Base-by-base conservation (phyloP, 2,113 vertebrate genomes). In the Brevimyrus niger region DNA sequence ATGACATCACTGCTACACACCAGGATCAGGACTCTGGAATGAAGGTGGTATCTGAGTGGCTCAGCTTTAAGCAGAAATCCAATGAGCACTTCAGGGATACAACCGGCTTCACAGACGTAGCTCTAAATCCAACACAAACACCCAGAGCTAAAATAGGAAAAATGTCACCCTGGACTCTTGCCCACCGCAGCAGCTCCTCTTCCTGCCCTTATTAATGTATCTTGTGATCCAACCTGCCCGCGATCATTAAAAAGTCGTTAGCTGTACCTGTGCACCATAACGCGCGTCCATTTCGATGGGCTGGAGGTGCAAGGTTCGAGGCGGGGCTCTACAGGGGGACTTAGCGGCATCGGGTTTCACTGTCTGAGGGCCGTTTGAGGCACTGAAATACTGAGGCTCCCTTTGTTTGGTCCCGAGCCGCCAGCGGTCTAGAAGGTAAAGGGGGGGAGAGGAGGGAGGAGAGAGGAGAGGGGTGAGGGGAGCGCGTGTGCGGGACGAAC, bases 341-440 rank as follows among this genome's bases (percentile, higher is more conserved):
- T 91, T 88, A 88, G 38, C 44, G 69, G 91, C 89, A 88, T 92
- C 92, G 50, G 55, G 88, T 92, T 92, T 92, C 92, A 91, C 86
- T 80, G 90, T 87, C 83, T 27, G 47, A 48, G 88, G 87, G 88
- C 88, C 90, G 87, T 90, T 88, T 50, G 85, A 90, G 85, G 89
- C 87, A 86, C 82, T 88, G 82, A 89, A 89, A 84, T 31, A 92
- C 91, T 92, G 83, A 92, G 89, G 89, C 86, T 76, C 89, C 91
- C 91, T 92, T 92, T 92, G 92, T 92, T 92, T 84, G 15, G 84
- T 87, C 27, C 58, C 51, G 86, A 80, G 69, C 86, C 69, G 65
- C 50, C 86, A 38, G 89, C 58, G 42, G 38, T 46, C 15, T 42
- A 73, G 61, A 90, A 80, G 53, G 87, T 89, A 91, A 90, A 92